Evolutionary conservation across 1,140 invertebrate species (phyloP).

Genomic region (Drosophila insularis): DNA sequence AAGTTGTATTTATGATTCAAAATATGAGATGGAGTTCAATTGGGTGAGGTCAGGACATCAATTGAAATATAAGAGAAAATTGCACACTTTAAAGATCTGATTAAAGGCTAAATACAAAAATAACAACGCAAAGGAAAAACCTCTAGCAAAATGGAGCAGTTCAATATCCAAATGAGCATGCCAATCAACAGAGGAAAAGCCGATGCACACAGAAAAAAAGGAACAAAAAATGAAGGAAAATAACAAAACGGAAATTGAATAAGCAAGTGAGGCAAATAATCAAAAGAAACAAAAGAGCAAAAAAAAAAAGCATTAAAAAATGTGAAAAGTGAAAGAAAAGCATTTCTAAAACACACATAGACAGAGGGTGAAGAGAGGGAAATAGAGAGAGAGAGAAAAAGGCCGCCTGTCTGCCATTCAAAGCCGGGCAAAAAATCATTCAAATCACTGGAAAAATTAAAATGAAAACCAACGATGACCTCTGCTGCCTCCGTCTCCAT

Average conservation of each 20-base stretch:
- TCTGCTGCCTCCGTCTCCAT: background rate
- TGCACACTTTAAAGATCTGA: conserved; percentile 1
- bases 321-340: conserved; percentile 36
- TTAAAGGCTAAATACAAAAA: background rate
- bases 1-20: background rate
- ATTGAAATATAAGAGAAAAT: background rate
- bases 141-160: conserved; percentile 20
- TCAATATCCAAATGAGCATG: conserved; percentile 64
- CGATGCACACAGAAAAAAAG: conserved; percentile 29
- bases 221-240: conserved; percentile 41
- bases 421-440: conserved; percentile 62
- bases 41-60: conserved; percentile 10
- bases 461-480: background rate
- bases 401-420: conserved; percentile 50
- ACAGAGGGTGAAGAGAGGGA: background rate
- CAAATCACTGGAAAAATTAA: conserved; percentile 58
- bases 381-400: background rate
- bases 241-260: conserved; percentile 70
- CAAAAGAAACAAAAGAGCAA: conserved; percentile 54
- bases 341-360: conserved; percentile 8
- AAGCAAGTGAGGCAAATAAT: conserved; percentile 74
- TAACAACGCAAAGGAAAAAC: background rate
- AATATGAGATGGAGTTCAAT: background rate
- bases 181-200: conserved; percentile 60
- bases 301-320: conserved; percentile 12